These are phyloP conservation scores for Bugulina stolonifera DNA, from an alignment of 2,888 invertebrate species.

Conservation along the genomic window DNA sequence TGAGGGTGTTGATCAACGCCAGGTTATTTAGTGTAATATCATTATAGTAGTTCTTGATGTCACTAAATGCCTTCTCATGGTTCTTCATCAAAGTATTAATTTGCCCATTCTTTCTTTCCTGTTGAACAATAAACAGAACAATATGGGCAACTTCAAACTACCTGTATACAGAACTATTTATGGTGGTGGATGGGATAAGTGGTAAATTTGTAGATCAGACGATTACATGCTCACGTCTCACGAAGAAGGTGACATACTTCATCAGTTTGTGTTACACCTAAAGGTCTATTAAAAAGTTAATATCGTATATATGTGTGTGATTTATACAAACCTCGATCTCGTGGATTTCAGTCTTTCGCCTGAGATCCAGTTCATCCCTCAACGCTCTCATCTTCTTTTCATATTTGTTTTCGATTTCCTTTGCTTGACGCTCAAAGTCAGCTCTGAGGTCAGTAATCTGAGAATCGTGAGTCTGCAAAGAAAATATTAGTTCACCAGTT, in stretches of 20 bases:
- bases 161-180: too few relatives aligned
- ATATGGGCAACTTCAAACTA: background rate
- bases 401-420: conserved; percentile 66
- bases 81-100: conserved; percentile 70
- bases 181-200: too few relatives aligned
- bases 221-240: too few relatives aligned
- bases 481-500: conserved; percentile 26
- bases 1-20: conserved; percentile 80
- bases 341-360: conserved; percentile 54
- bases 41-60: conserved; percentile 90
- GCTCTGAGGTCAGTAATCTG: conserved; percentile 60
- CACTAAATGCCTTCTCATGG: conserved; percentile 77
- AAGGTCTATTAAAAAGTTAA: too few relatives aligned
- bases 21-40: conserved; percentile 89
- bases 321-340: conserved; percentile 66
- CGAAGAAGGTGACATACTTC: too few relatives aligned
- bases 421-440: conserved; percentile 64
- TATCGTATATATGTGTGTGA: too few relatives aligned
- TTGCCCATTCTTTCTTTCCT: conserved; percentile 80
- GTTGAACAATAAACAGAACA: background rate
- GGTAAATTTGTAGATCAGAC: too few relatives aligned
- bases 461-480: conserved; percentile 56
- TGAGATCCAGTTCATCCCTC: conserved; percentile 67
- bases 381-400: conserved; percentile 70
- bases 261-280: too few relatives aligned